Evolutionary conservation across 2,888 invertebrate genomes (phyloP), one percentile per base, ranked within the genome.

Genomic region (Lepidonotus clava): DNA sequence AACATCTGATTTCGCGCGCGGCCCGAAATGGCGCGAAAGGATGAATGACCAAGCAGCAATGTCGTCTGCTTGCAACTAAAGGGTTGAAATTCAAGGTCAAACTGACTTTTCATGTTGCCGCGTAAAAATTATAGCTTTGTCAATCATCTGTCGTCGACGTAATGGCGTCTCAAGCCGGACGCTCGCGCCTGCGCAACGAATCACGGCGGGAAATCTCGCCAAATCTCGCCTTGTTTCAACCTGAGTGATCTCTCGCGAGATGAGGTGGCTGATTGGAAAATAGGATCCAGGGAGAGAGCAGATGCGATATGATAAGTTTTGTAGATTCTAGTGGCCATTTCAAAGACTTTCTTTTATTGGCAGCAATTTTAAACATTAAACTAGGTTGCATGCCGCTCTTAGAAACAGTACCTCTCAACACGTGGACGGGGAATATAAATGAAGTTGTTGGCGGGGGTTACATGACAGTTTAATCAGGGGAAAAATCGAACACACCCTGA

Each of bases 51-150:
- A 56, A n/a, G 18, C 56, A 8, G 6, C 24, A 66, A 32, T 32
- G 34, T 66, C 36, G 11, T 11, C 71, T 36, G 71, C 36, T 6
- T 71, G 71, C 14, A 21, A n/a, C n/a, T 46, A 61, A 38, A 28
- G 40, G 76, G 76, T 36, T 40, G 2, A 21, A 24, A 36, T 76
- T 76, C 40, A 76, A 76, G 80, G 80, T 80, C 80, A 80, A 80
- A 1, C 41, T 46, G 80, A 40, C 80, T 80, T 80, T 80, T 41
- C 80, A 77, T 46, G 80, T 80, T 80, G 32, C 28, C n/a, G 28
- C 28, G 80, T 71, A 71, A 51, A 80, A 28, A 80, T 80, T 80
- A 80, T 80, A 80, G 80, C 24, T 80, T n/a, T 80, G 80, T 80
- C 80, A 80, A 80, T 80, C 80, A 80, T 46, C 46, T 80, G 80